Conservation (phyloP, 1,140 invertebrate genomes). For the Nasonia longicornis region DNA sequence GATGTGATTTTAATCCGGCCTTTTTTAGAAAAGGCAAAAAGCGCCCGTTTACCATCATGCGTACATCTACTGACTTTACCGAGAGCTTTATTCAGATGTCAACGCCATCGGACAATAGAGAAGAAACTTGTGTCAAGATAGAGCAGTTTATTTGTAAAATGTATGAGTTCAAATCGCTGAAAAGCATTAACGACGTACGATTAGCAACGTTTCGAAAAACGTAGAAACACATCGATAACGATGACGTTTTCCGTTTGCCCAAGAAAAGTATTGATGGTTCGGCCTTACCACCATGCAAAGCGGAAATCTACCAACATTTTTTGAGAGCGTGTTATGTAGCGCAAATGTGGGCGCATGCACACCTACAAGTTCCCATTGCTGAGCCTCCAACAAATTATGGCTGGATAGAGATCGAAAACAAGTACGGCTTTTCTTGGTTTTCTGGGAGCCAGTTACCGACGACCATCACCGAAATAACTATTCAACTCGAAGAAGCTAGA, state of each 20-base stretch:
- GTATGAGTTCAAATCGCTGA: slow-evolving; percentile 14
- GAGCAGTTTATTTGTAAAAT: slow-evolving; percentile 46
- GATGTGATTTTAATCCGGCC: slow-evolving; percentile 63
- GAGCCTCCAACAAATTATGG: neutral
- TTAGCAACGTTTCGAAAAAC: slow-evolving; percentile 18
- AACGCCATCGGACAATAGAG: neutral
- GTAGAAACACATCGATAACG: neutral
- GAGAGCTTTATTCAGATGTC: neutral
- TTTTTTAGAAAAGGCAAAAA: slow-evolving; percentile 56
- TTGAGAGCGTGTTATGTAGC: slow-evolving; percentile 3
- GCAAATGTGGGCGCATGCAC: neutral
- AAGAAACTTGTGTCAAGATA: slow-evolving; percentile 13
- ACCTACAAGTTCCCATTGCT: slow-evolving; percentile 1
- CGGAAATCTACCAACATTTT: neutral
- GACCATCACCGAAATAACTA: neutral
- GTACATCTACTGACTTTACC: slow-evolving; percentile 41
- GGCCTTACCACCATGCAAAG: neutral
- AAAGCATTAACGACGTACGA: slow-evolving; percentile 41
- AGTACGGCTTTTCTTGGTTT: slow-evolving; percentile 2
- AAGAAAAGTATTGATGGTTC: slow-evolving; percentile 21
- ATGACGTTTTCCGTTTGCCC: neutral
- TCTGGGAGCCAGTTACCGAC: slow-evolving; percentile 1
- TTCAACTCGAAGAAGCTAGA: neutral
- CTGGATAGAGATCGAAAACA: slow-evolving; percentile 2
- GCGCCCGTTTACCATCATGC: slow-evolving; percentile 48